These are phyloP conservation scores for Petrolisthes manimaculis DNA, from an alignment of 2,888 invertebrate genomes.

Conservation along the genomic window DNA sequence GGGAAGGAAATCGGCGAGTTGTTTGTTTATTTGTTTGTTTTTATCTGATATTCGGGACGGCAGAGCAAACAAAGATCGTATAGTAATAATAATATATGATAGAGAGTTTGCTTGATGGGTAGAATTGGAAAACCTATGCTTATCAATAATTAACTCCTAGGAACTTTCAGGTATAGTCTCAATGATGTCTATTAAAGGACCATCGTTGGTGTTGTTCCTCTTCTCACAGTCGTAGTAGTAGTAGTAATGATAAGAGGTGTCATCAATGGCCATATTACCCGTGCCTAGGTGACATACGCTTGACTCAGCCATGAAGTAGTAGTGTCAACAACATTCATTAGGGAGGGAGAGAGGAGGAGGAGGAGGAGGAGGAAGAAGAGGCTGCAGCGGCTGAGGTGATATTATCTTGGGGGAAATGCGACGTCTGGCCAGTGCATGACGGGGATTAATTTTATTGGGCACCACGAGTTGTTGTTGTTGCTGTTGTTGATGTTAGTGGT, in stretches of 20 bases:
- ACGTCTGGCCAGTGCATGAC: neutral
- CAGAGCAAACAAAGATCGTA: too few relatives aligned
- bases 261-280: neutral
- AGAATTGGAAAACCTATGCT: neutral
- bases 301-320: constrained; percentile 17
- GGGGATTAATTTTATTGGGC: neutral
- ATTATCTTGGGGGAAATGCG: neutral
- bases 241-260: neutral
- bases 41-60: too few relatives aligned
- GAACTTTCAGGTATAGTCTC: constrained; percentile 40
- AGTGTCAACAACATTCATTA: too few relatives aligned
- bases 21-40: too few relatives aligned
- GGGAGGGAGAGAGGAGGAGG: neutral
- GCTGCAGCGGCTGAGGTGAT: neutral
- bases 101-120: neutral
- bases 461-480: too few relatives aligned
- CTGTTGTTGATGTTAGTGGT: too few relatives aligned
- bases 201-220: neutral
- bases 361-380: neutral
- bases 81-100: too few relatives aligned
- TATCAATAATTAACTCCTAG: constrained; percentile 28
- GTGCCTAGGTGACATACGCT: neutral
- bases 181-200: neutral
- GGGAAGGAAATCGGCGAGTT: too few relatives aligned
- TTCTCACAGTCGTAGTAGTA: neutral